Evolutionary conservation across 2,113 vertebrate species (phyloP).

Genomic region (Leptosomus discolor): DNA sequence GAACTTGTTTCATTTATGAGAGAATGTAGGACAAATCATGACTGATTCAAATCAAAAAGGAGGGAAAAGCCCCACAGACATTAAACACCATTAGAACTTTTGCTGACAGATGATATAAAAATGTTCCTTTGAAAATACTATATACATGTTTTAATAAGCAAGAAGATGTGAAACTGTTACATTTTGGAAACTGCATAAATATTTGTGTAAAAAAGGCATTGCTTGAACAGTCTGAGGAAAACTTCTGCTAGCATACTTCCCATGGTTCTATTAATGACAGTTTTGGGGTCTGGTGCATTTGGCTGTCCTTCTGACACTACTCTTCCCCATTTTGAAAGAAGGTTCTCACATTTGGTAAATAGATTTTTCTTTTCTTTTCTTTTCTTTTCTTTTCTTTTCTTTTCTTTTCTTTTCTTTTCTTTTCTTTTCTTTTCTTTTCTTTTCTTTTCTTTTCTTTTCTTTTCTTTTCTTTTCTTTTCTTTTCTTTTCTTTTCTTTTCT

Average conservation of each 20-base stretch:
- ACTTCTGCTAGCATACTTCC: background rate
- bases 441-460: too few species aligned
- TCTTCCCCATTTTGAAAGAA: background rate
- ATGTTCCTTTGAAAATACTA: background rate
- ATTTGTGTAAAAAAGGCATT: background rate
- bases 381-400: too few species aligned
- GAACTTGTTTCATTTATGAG: background rate
- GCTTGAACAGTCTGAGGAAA: background rate
- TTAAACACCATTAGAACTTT: background rate
- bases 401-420: too few species aligned
- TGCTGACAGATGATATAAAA: background rate
- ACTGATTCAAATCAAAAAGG: background rate
- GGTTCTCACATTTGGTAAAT: background rate
- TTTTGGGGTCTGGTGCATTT: background rate
- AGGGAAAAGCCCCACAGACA: rapidly evolving
- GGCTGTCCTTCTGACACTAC: background rate
- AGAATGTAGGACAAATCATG: background rate
- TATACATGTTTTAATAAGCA: background rate
- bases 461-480: too few species aligned
- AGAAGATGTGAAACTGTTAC: background rate
- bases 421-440: too few species aligned
- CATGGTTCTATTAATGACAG: background rate
- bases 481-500: too few species aligned
- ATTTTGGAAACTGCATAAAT: background rate
- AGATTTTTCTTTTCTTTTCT: too few species aligned